Percentiles rank a stretch among this genome's conserved stretches.
Evolutionary conservation across 2,888 invertebrate species (phyloP).

Genomic region (Spicauda simplicius): DNA sequence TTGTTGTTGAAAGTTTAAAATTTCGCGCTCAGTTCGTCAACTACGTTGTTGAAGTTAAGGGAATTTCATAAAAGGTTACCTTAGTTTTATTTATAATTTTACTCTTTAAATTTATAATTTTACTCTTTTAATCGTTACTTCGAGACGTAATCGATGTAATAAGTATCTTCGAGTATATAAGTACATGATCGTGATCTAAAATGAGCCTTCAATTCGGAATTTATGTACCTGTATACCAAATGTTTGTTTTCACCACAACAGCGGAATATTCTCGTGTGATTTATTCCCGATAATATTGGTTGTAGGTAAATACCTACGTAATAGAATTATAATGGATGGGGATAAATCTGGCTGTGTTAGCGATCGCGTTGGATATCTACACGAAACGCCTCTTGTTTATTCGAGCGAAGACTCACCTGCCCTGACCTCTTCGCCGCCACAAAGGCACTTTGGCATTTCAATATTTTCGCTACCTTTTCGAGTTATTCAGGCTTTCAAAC

Average conservation of each 20-base stretch:
- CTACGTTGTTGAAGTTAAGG: background rate
- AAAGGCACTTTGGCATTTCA: slow-evolving; percentile 7
- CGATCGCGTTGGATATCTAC: slow-evolving; percentile 1
- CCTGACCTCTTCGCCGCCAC: slow-evolving; percentile 18
- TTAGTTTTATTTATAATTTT: background rate
- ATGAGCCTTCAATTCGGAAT: background rate
- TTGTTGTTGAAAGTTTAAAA: slow-evolving; percentile 3
- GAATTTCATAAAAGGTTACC: slow-evolving; percentile 3
- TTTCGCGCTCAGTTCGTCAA: slow-evolving; percentile 1
- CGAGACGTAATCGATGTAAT: background rate
- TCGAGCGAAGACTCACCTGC: slow-evolving; percentile 13
- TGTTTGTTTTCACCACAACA: background rate
- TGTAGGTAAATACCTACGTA: background rate
- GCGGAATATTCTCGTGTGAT: background rate
- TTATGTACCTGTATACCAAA: background rate
- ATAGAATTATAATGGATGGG: background rate
- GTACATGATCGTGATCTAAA: background rate
- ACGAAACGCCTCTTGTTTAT: slow-evolving; percentile 16
- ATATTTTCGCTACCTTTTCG: slow-evolving; percentile 14
- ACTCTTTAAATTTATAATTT: background rate
- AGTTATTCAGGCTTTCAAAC: slow-evolving; percentile 8
- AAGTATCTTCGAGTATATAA: background rate
- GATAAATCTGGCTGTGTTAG: background rate
- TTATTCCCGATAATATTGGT: background rate
- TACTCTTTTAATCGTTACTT: background rate